phyloP scores from a whole-genome alignment of 1,140 invertebrate species.

The Kradibia gibbosae region DNA sequence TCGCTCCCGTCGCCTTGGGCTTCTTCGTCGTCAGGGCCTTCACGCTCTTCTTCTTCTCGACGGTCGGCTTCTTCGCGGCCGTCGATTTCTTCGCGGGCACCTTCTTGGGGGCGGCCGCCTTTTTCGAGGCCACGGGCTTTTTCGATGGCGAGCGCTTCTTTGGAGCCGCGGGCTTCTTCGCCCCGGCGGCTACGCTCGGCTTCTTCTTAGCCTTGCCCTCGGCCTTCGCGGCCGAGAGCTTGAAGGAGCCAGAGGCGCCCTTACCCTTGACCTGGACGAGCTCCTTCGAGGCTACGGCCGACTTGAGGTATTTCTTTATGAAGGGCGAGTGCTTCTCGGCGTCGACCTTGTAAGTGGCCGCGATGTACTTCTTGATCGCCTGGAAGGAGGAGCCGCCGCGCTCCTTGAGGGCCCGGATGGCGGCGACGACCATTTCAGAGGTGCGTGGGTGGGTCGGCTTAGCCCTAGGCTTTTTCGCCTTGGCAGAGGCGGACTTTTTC shows the following conservation, averaged over 20 bases:
- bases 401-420: conserved; percentile 77
- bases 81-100: conserved; percentile 8
- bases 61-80: conserved; percentile 16
- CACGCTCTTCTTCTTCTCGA: conserved; percentile 29
- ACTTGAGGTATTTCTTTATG: conserved; percentile 77
- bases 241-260: conserved; percentile 77
- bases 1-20: conserved; percentile 7
- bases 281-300: conserved; percentile 73
- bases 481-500: conserved; percentile 35
- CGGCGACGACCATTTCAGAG: conserved; percentile 75
- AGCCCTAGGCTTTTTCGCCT: conserved; percentile 67
- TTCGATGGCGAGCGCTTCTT: conserved; percentile 17
- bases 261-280: conserved; percentile 78
- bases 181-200: not conserved
- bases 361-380: conserved; percentile 79
- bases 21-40: conserved; percentile 20
- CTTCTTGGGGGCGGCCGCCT: conserved; percentile 16
- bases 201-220: conserved; percentile 36
- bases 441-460: conserved; percentile 72
- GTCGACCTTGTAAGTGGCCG: conserved; percentile 75
- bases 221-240: conserved; percentile 63
- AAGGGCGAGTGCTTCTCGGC: conserved; percentile 76
- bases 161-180: not conserved
- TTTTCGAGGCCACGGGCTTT: conserved; percentile 46
- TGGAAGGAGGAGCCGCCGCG: conserved; percentile 76